Evolutionary conservation across 1,140 invertebrate species (phyloP), one percentile per base, ranked within the genome.

Genomic region (Pachyrhynchus sulphureomaculatus): DNA sequence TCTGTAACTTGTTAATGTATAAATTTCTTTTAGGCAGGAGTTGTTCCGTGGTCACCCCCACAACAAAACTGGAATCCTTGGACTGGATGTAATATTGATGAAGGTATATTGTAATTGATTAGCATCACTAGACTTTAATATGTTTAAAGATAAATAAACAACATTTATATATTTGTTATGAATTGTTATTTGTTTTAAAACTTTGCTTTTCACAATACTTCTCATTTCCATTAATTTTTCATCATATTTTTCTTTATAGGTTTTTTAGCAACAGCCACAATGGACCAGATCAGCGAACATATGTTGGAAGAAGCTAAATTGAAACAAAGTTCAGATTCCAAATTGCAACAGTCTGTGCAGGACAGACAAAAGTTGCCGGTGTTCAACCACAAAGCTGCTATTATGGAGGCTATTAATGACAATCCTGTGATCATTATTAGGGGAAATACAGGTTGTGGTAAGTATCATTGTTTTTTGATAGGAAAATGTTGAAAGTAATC

Each of bases 11-110:
- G n/a, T n/a, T n/a, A n/a, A n/a, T n/a, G n/a, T n/a, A n/a, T n/a
- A n/a, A n/a, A n/a, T n/a, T 2, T 44, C 9, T 44, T 51, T 33
- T 51, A 78, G 13, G 84, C 81, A 17, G 90, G 90, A 10, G 90
- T 96, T 0, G 92, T 99, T 12, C 86, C 93, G 2, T 99, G 96
- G 96, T 92, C 93, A 1, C 96, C 97, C 0, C 95, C 96, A 0
- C 85, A 90, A 64, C 84, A 84, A 9, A 99, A 99, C 77, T 99
- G 96, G 95, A 96, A 99, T 79, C 88, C 95, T 6, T 98, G 95
- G 95, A 89, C 86, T 20, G 88, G 86, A 0, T 94, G 91, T 70
- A 98, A 98, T 74, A 96, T 98, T 69, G 96, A 93, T 71, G 90
- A 92, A 72, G 74, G 55, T 58, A 13, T 18, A 13, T 44, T 44